A percentile compares a stretch with the other conserved stretches of the same genome.
Evolutionary conservation across 2,797 vertebrate species (phyloP).

Genomic region (Periparus ater): DNA sequence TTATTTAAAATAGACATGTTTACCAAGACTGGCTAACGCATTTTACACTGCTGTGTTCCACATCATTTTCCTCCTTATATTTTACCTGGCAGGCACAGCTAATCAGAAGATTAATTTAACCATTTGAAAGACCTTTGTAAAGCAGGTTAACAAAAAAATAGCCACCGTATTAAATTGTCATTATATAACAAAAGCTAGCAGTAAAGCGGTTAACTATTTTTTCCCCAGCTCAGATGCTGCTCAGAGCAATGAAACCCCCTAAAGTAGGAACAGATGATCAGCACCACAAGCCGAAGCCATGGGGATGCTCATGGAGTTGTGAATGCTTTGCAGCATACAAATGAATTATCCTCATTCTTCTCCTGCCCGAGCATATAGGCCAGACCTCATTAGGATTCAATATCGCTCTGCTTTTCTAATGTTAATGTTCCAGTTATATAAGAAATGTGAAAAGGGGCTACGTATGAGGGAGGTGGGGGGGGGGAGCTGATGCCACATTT

Average conservation of each 20-base stretch:
- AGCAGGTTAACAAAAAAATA: slow-evolving; percentile 69
- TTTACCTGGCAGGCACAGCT: slow-evolving; percentile 64
- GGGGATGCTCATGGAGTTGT: slow-evolving; percentile 81
- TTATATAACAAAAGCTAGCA: slow-evolving; percentile 69
- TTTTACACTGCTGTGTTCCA: slow-evolving; percentile 44
- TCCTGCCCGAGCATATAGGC: slow-evolving; percentile 72
- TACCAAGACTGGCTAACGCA: slow-evolving; percentile 59
- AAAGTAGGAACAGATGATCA: slow-evolving; percentile 88
- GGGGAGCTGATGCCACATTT: slow-evolving; percentile 31
- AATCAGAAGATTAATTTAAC: slow-evolving; percentile 66
- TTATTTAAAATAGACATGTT: slow-evolving; percentile 77
- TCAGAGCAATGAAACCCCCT: slow-evolving; percentile 75
- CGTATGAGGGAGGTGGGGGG: not conserved
- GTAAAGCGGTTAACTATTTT: slow-evolving; percentile 70
- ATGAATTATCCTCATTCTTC: slow-evolving; percentile 84
- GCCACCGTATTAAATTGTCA: slow-evolving; percentile 71
- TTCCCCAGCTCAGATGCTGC: slow-evolving; percentile 71
- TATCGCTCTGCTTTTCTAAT: slow-evolving; percentile 80
- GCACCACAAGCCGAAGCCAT: slow-evolving; percentile 85
- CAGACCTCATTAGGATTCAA: slow-evolving; percentile 83
- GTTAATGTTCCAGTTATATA: slow-evolving; percentile 79
- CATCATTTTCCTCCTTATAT: slow-evolving; percentile 61
- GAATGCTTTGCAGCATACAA: slow-evolving; percentile 87
- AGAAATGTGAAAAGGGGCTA: slow-evolving; percentile 62
- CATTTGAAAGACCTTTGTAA: slow-evolving; percentile 59